Evolutionary conservation across 2,888 invertebrate genomes (phyloP), one percentile per base, ranked within the genome.

Genomic region (Luperina nickerlii): DNA sequence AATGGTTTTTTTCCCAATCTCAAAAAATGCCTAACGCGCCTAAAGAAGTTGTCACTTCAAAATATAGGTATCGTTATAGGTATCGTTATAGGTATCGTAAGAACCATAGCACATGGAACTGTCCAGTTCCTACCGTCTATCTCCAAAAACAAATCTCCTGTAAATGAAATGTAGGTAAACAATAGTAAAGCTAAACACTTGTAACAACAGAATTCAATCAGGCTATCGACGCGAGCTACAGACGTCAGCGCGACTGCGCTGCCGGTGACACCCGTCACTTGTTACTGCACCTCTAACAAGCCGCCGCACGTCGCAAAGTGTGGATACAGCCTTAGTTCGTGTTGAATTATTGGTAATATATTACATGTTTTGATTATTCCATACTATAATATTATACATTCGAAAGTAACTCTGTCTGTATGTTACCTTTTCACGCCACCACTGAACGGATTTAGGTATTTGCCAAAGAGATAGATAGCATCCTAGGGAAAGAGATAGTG

Each of bases 231-330:
- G 82, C 71, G 38, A 63, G 65, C 78, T 75, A 75, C 88, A 86
- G 89, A 86, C 89, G 88, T 89, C 90, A 86, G 81, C n/a, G 74
- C 78, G 87, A 63, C 78, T 85, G 89, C 79, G 85, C 93, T 93
- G 93, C 84, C 87, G 91, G 86, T 91, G 94, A 94, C 95, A 95
- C 91, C 87, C 92, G 92, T 94, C 95, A 94, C 93, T 94, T 93
- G 94, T 93, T 94, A 94, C 93, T 92, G 92, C 94, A 92, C 90
- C 90, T 92, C 91, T 95, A 95, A 95, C 95, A 94, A 95, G 94
- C 91, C 85, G 82, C 81, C 79, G 78, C 70, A 20, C 11, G 68
- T 54, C 24, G 54, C 1, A 3, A 65, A 83, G 51, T 89, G 74
- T 90, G 91, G 91, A 91, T 32, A 38, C 20, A 69, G 89, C 84